phyloP scores from a whole-genome alignment of 2,888 invertebrate species.

The Arctia plantaginis region DNA sequence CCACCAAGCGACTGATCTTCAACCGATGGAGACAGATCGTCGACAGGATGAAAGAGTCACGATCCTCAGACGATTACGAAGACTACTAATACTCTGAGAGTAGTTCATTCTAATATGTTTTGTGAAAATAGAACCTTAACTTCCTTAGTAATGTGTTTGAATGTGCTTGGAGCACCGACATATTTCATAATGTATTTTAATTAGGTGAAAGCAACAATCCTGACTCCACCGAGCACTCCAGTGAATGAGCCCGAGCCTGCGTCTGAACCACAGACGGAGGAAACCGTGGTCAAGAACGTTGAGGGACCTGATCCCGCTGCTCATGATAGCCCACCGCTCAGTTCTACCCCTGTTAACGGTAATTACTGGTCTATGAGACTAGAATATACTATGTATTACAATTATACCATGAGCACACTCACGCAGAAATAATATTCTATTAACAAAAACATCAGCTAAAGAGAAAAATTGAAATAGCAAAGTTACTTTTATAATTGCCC shows the following conservation, averaged over 20 bases:
- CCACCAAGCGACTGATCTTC: no score
- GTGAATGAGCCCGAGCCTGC: conserved; percentile 61
- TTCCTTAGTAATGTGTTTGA: not conserved
- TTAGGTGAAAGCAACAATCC: conserved; percentile 72
- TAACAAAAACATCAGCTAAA: not conserved
- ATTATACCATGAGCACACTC: not conserved
- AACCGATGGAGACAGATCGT: no score
- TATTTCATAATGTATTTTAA: not conserved
- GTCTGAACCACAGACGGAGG: conserved; percentile 48
- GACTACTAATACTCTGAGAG: not conserved
- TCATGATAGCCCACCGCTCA: conserved; percentile 75
- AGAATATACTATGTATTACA: not conserved
- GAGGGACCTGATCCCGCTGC: conserved; percentile 60
- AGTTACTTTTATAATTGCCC: no score
- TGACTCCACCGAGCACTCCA: conserved; percentile 79
- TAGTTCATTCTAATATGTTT: not conserved
- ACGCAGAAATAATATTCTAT: no score
- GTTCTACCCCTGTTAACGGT: conserved; percentile 74
- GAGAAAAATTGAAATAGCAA: not conserved
- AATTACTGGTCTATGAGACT: conserved; percentile 24
- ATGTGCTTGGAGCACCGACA: not conserved
- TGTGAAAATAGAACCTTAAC: not conserved
- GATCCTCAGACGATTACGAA: no score
- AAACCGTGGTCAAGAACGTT: conserved; percentile 56
- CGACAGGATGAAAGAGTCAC: no score